Evolutionary conservation across 2,888 invertebrate species (phyloP), one percentile per base, ranked within the genome.

Genomic region (Cremastobaeus sp.): DNA sequence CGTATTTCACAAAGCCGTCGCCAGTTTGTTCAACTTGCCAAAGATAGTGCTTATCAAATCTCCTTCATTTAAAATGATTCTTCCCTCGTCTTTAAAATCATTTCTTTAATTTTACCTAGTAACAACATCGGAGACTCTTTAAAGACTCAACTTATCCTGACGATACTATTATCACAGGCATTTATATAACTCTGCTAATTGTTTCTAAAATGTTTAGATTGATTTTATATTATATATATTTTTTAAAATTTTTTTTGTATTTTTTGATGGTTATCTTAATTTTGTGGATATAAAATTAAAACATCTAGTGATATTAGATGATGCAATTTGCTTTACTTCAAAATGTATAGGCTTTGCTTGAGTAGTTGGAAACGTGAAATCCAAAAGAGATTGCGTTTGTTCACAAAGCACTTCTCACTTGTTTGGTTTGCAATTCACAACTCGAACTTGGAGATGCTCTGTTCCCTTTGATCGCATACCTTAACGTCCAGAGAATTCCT

Each of bases 121-220:
- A 87, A 87, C 86, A 86, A 87, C 86, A 87, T 87, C 87, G 90
- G 90, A 90, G 90, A 90, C 90, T 86, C 84, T 87, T 86, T 90
- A 91, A 91, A 90, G 90, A 91, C 91, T 91, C 90, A 91, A 91
- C 90, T 90, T 90, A 91, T 91, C 90, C 91, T 90, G 90, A 91
- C 91, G 90, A 91, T 91, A 90, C 90, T 91, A 91, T 90, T 91
- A 91, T 91, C 91, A 91, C 91, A 91, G 91, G 91, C 91, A 90
- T 90, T 89, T 89, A 86, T 86, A 86, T 85, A 87, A 87, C 86
- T 87, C 83, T 86, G 83, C 86, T 87, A 87, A 86, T 80, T 85
- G 84, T 86, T 86, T 86, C 84, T 84, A 85, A 78, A 85, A 85
- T 82, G 81, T 83, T 81, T 83, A 82, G 81, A 83, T 82, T 82